A percentile compares a stretch with the other conserved stretches of the same genome.
Conservation (phyloP, 2,888 invertebrate species). For the Calliphora vomitoria region DNA sequence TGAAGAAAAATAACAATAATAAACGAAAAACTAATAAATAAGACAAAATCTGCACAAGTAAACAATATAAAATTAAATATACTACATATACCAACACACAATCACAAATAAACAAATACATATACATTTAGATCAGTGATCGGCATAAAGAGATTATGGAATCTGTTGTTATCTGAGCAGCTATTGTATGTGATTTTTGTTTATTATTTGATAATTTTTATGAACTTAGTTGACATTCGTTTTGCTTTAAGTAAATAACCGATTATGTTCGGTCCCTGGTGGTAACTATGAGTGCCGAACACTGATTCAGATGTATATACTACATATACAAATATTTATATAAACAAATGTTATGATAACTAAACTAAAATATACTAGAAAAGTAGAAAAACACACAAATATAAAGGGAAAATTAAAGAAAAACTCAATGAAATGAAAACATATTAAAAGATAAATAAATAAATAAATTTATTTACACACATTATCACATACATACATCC, state of each 20-base stretch:
- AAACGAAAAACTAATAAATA: slow-evolving; percentile 43
- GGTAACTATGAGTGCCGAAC: no score
- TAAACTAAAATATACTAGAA: slow-evolving; percentile 31
- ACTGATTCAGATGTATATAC: no score
- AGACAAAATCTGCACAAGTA: slow-evolving; percentile 56
- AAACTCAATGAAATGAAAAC: slow-evolving; percentile 58
- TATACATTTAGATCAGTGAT: no score
- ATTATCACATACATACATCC: neutral
- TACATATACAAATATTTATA: no score
- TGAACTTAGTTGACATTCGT: no score
- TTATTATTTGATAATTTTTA: no score
- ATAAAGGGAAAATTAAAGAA: slow-evolving; percentile 20
- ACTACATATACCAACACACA: neutral
- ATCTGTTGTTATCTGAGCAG: no score
- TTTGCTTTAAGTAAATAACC: no score
- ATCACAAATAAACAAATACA: no score
- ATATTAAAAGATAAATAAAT: slow-evolving; percentile 48
- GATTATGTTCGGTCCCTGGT: no score
- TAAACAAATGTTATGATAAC: neutral
- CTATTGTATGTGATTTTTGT: no score
- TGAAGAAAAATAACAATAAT: slow-evolving; percentile 36
- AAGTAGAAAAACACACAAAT: slow-evolving; percentile 6
- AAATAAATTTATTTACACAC: neutral
- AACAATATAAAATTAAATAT: slow-evolving; percentile 47
- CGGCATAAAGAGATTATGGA: no score